Conservation (phyloP, 2,113 vertebrate genomes). For the Nerophis ophidion region DNA sequence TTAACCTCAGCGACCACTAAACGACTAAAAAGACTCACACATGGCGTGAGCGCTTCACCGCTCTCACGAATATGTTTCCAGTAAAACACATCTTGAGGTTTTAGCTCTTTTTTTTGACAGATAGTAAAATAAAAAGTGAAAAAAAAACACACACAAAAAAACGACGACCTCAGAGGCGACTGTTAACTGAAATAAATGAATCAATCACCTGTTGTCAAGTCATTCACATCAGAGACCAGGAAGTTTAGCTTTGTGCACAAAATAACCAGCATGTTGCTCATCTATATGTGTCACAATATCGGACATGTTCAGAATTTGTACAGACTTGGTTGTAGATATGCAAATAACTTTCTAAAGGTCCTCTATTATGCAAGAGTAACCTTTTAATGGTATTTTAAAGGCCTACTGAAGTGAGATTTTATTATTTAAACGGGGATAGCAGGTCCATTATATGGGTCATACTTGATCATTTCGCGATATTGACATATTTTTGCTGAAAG, state of each 20-base stretch:
- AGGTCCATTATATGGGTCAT: too few species aligned
- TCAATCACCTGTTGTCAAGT: neutral
- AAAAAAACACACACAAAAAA: neutral
- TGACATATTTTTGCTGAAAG: too few species aligned
- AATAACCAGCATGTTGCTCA: neutral
- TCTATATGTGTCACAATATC: too few species aligned
- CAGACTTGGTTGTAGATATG: too few species aligned
- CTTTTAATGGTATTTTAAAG: too few species aligned
- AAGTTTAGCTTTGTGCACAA: neutral
- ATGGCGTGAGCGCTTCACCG: neutral
- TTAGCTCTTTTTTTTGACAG: conserved; percentile 2
- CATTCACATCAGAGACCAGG: neutral
- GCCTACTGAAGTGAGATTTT: too few species aligned
- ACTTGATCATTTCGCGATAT: too few species aligned
- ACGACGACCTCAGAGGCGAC: neutral
- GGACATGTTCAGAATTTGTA: too few species aligned
- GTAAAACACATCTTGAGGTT: neutral
- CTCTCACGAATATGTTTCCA: neutral
- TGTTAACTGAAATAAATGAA: neutral
- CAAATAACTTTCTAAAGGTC: too few species aligned
- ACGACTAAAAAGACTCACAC: neutral
- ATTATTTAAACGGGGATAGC: too few species aligned
- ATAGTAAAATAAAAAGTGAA: neutral
- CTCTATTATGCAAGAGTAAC: too few species aligned
- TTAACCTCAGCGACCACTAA: conserved; percentile 1